A percentile compares a stretch with the other conserved stretches of the same genome.
These are phyloP conservation scores for Allophyes oxyacanthae DNA, from an alignment of 2,888 invertebrate species.

Conservation along the genomic window DNA sequence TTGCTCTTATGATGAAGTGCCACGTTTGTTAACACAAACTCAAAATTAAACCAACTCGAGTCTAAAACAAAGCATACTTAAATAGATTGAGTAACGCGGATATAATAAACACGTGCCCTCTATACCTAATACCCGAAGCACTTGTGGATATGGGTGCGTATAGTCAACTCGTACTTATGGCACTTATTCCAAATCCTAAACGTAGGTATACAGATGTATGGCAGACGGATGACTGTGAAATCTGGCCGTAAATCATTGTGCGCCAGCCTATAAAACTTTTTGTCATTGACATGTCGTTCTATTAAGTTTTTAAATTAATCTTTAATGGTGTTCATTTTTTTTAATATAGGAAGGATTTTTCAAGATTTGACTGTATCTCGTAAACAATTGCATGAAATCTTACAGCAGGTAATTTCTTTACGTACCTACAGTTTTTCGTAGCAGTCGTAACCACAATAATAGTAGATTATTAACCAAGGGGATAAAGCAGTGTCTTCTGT, in stretches of 20 bases:
- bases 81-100: conserved; percentile 51
- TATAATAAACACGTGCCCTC: conserved; percentile 59
- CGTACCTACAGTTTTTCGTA: too few relatives aligned
- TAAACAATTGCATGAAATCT: too few relatives aligned
- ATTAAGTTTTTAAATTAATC: conserved; percentile 49
- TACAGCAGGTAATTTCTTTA: too few relatives aligned
- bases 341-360: too few relatives aligned
- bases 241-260: conserved; percentile 80
- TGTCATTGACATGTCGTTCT: conserved; percentile 66
- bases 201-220: conserved; percentile 61
- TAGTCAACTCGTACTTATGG: conserved; percentile 56
- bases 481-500: too few relatives aligned
- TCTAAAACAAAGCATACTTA: conserved; percentile 43
- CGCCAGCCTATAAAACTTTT: conserved; percentile 80
- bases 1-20: conserved; percentile 1
- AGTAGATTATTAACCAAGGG: too few relatives aligned
- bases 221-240: conserved; percentile 73
- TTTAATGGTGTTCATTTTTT: conserved; percentile 38
- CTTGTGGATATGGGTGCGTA: conserved; percentile 51
- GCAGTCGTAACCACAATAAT: too few relatives aligned
- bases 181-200: conserved; percentile 53
- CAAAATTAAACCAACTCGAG: conserved; percentile 24
- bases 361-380: too few relatives aligned
- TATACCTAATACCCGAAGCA: conserved; percentile 45
- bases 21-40: conserved; percentile 22